A percentile compares a stretch with the other conserved stretches of the same genome.
These are phyloP conservation scores for Antennarius maculatus DNA, from an alignment of 2,797 vertebrate genomes.

Conservation along the genomic window DNA sequence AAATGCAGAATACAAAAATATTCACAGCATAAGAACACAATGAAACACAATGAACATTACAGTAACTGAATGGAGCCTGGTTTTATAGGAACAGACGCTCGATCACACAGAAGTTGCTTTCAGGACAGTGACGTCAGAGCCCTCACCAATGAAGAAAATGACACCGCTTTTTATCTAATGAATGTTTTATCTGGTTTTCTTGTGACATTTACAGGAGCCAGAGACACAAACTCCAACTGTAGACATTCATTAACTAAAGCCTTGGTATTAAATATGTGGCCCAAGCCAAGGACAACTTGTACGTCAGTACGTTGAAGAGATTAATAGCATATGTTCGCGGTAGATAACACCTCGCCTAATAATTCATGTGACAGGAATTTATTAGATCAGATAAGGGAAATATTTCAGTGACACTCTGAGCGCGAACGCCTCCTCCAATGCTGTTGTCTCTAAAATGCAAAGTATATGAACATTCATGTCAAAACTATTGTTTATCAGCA, in stretches of 20 bases:
- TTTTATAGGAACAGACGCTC: slow-evolving; percentile 13
- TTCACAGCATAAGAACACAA: slow-evolving; percentile 12
- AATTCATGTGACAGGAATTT: slow-evolving; percentile 18
- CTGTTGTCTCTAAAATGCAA: no score
- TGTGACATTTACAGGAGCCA: slow-evolving; percentile 10
- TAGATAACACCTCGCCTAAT: slow-evolving; percentile 17
- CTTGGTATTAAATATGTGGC: slow-evolving; percentile 30
- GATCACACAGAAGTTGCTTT: slow-evolving; percentile 40
- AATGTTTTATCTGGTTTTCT: slow-evolving; percentile 13
- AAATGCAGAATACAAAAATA: slow-evolving; percentile 10
- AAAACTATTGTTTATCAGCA: no score
- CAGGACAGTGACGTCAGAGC: slow-evolving; percentile 23
- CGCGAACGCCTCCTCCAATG: no score
- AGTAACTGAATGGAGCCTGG: neutral
- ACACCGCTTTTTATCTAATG: slow-evolving; percentile 19
- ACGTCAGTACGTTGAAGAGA: slow-evolving; percentile 30
- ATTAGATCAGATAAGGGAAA: slow-evolving; percentile 19
- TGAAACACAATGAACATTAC: slow-evolving; percentile 4
- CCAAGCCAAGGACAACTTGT: slow-evolving; percentile 19
- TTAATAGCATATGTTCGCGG: slow-evolving; percentile 11
- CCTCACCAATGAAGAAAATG: slow-evolving; percentile 14
- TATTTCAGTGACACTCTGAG: neutral
- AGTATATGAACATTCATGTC: no score
- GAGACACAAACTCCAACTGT: slow-evolving; percentile 8
- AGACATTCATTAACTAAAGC: slow-evolving; percentile 40